Percentiles rank a stretch among this genome's conserved stretches.
Conservation (phyloP, 2,888 invertebrate species). For the Cordilura impudica region DNA sequence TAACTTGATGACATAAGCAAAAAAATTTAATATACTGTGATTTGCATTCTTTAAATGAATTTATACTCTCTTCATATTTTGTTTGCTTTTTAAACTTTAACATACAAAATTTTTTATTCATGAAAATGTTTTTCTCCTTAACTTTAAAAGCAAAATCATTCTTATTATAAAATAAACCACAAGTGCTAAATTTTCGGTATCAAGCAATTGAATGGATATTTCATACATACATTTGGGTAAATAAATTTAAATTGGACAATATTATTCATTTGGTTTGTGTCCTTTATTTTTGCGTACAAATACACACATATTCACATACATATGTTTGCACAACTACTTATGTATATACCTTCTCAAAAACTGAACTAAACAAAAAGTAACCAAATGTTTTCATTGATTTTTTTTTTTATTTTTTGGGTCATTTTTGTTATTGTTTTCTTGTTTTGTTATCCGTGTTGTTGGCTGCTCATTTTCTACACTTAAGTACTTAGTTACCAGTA, state of each 20-base stretch:
- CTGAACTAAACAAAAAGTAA: not conserved
- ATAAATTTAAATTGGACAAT: slow-evolving; percentile 28
- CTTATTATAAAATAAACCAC: not conserved
- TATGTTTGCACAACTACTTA: not conserved
- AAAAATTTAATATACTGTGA: too few species aligned
- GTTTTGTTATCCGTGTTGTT: slow-evolving; percentile 15
- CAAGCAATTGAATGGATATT: not conserved
- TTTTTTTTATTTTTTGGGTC: slow-evolving; percentile 12
- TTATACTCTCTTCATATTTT: too few species aligned
- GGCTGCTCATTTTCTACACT: slow-evolving; percentile 36
- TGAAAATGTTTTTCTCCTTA: too few species aligned
- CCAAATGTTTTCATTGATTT: slow-evolving; percentile 35
- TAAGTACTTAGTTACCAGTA: slow-evolving; percentile 35
- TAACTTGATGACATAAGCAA: too few species aligned
- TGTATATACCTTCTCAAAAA: not conserved
- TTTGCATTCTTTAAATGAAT: too few species aligned
- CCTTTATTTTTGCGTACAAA: not conserved
- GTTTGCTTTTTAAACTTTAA: too few species aligned
- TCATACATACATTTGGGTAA: not conserved
- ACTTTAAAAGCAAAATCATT: too few species aligned
- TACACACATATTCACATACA: not conserved
- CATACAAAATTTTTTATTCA: too few species aligned
- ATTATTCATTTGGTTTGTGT: slow-evolving; percentile 5
- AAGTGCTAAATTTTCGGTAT: not conserved
- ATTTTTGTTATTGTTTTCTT: not conserved